Evolutionary conservation across 2,888 invertebrate species (phyloP), one percentile per base, ranked within the genome.

Genomic region (Empis livida): DNA sequence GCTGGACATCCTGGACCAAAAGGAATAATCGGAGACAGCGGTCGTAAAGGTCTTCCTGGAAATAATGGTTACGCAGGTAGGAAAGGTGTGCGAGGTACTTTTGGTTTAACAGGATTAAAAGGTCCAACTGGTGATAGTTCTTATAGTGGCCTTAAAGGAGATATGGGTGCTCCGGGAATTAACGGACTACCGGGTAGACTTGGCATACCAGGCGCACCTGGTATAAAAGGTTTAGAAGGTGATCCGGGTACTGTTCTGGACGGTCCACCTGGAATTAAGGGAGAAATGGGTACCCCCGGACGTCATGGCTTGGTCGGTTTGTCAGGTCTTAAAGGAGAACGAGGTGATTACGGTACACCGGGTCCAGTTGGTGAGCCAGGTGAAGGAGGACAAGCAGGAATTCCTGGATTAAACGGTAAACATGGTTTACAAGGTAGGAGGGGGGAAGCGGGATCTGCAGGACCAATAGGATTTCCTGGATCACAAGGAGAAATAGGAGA

Each of bases 221-320:
- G 85, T 27, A 48, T 57, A 11, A 70, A 68, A 55, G 85, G 84
- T 46, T 61, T 63, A 1, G 71, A 70, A 55, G 85, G 84, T 38
- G 71, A 72, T 49, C 67, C 73, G 11, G 81, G 84, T 20, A 32
- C 23, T 14, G 63, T 67, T 15, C 48, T 56, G 23, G 73, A 79
- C 55, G 75, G 76, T 14, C 49, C 58, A 8, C 51, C 57, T 13
- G 82, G 80, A 2, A 49, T 59, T 17, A 78, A 77, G 57, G 87
- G 87, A 48, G 67, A 71, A 45, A 71, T 72, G 45, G 87, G 87
- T 54, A 69, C 74, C 14, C 60, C 68, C 3, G 86, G 85, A 48
- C 61, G 52, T 51, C 61, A 63, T 47, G 79, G 74, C 42, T 64
- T 61, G 54, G 56, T 59, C 15, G 81, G 81, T 14, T 49, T 62